Base-by-base conservation (phyloP, 2,888 invertebrate genomes). In the Xiphydria camelus region DNA sequence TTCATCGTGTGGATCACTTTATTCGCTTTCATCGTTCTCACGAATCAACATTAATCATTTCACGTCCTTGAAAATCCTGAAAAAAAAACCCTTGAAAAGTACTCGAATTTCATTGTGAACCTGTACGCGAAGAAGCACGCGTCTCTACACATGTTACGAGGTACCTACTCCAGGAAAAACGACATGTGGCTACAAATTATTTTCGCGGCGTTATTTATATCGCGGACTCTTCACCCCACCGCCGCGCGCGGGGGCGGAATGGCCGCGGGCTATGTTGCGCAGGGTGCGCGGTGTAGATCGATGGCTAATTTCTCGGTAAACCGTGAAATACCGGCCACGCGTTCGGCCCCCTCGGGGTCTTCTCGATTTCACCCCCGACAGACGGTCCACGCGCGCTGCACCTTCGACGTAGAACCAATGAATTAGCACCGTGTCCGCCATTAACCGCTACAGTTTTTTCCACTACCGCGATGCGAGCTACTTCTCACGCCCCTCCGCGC, bases 291-390 rank as follows among this genome's bases (percentile, higher is more conserved):
- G 60, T 48, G 65, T 65, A 64, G 66, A 66, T 66, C 65, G 64
- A 66, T 66, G 58, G 55, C 59, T 64, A 61, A 68, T 68, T 68
- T 62, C 62, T 68, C 52, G 66, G 64, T 62, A 62, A 62, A 63
- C 64, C 68, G 62, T 69, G 68, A 69, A 69, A 68, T 62, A 47
- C 60, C 47, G 57, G 61, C 61, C 66, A 63, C 64, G 67, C 61
- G 64, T 57, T 61, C 48, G 42, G 43, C 38, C 33, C 37, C 34
- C 39, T 10, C 40, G 51, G 51, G 44, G 49, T 47, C 35, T 32
- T 23, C 33, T 42, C 23, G 49, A 45, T 40, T 54, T 55, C 53
- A 57, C 50, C 52, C 49, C 49, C 62, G 53, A 65, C 70, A 69
- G 63, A 67, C 68, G 69, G 68, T 64, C 64, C 68, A 64, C 59